Conservation (phyloP, 2,113 vertebrate genomes). For the Oxyura jamaicensis region DNA sequence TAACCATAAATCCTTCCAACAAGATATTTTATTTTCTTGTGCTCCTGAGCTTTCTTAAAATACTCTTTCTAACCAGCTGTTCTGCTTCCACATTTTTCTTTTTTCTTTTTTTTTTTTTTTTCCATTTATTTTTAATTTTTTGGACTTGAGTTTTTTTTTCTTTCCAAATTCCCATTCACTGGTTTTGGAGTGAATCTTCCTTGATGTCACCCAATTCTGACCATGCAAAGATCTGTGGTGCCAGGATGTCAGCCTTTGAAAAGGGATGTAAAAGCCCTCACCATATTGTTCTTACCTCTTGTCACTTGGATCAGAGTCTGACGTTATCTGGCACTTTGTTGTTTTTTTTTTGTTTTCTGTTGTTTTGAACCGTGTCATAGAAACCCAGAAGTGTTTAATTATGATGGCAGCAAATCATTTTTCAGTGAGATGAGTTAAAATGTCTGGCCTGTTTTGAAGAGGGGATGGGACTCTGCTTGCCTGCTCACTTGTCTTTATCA, state of each 20-base stretch:
- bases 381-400: conserved; percentile 26
- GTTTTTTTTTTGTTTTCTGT: background rate
- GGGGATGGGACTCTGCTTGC: background rate
- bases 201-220: background rate
- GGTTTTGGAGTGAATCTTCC: background rate
- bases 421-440: conserved; percentile 35
- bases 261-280: background rate
- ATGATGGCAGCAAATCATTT: background rate
- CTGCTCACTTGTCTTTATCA: conserved; percentile 66
- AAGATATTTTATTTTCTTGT: background rate
- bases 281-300: background rate
- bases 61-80: background rate
- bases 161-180: background rate
- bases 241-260: background rate
- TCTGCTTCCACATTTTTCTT: background rate
- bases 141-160: background rate
- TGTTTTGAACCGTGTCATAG: background rate
- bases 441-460: conserved; percentile 5
- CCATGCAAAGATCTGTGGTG: background rate
- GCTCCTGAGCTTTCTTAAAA: background rate
- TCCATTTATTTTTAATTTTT: background rate
- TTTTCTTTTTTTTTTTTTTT: background rate
- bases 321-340: background rate
- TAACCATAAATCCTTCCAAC: background rate
- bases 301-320: background rate